Evolutionary conservation across 2,113 vertebrate genomes (phyloP).

Genomic region (Parotia lawesii): DNA sequence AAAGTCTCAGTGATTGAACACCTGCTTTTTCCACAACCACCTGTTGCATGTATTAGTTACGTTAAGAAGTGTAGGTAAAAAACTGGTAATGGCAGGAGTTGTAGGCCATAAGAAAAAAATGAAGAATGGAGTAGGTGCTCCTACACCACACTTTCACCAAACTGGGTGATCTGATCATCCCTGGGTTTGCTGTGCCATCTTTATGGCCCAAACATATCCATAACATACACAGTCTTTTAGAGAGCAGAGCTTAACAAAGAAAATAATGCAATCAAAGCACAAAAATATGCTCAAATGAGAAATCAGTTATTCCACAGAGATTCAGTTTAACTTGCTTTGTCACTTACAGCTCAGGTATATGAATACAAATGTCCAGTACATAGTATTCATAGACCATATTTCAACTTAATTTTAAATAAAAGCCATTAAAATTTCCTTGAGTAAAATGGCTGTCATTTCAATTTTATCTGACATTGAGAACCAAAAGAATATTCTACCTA

Average conservation of each 20-base stretch:
- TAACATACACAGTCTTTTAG: not conserved
- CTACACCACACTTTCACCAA: not conserved
- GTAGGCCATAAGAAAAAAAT: not conserved
- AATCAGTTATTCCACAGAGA: not conserved
- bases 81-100: not conserved
- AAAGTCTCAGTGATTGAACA: not conserved
- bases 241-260: not conserved
- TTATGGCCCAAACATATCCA: not conserved
- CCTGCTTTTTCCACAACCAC: not conserved
- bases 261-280: not conserved
- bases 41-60: not conserved
- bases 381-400: not conserved
- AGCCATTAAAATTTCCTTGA: not conserved
- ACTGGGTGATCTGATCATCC: not conserved
- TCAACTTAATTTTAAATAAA: not conserved
- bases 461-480: not conserved
- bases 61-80: not conserved
- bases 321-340: not conserved
- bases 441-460: not conserved
- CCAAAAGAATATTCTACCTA: not conserved
- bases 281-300: not conserved
- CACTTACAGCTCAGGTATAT: not conserved
- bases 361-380: not conserved
- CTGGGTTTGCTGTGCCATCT: not conserved
- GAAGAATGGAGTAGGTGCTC: not conserved